These are phyloP conservation scores for Echinometra lucunter DNA, from an alignment of 53 echinoderm and acorn worm genomes.

Conservation along the genomic window DNA sequence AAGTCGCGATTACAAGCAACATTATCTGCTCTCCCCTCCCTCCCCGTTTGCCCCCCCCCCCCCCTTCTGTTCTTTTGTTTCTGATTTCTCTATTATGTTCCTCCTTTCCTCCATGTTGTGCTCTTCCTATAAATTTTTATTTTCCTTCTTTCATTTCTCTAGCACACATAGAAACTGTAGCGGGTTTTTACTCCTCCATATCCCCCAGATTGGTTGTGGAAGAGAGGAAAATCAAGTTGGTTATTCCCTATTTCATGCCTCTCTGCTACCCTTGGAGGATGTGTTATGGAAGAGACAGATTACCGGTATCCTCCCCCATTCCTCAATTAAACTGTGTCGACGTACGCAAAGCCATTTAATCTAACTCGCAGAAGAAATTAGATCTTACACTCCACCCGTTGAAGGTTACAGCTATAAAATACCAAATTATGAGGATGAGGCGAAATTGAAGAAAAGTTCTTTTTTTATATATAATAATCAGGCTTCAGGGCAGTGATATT, in stretches of 20 bases:
- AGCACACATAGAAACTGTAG: too few species aligned
- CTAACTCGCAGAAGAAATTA: slow-evolving; percentile 5
- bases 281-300: neutral
- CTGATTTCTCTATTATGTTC: too few species aligned
- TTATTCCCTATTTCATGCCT: too few species aligned
- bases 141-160: too few species aligned
- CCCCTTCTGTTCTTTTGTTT: too few species aligned
- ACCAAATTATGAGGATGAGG: neutral
- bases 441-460: neutral
- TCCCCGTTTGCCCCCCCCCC: neutral
- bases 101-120: too few species aligned
- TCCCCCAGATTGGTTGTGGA: too few species aligned
- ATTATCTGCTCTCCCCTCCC: too few species aligned
- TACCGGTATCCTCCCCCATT: neutral
- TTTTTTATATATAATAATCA: neutral
- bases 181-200: too few species aligned
- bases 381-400: neutral
- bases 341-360: slow-evolving; percentile 4
- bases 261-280: neutral
- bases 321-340: slow-evolving; percentile 34
- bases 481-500: neutral
- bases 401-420: neutral
- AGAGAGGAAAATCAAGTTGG: too few species aligned
- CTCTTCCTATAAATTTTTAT: too few species aligned
- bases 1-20: too few species aligned